phyloP scores from a whole-genome alignment of 2,797 vertebrate genomes.

The Alosa sapidissima region DNA sequence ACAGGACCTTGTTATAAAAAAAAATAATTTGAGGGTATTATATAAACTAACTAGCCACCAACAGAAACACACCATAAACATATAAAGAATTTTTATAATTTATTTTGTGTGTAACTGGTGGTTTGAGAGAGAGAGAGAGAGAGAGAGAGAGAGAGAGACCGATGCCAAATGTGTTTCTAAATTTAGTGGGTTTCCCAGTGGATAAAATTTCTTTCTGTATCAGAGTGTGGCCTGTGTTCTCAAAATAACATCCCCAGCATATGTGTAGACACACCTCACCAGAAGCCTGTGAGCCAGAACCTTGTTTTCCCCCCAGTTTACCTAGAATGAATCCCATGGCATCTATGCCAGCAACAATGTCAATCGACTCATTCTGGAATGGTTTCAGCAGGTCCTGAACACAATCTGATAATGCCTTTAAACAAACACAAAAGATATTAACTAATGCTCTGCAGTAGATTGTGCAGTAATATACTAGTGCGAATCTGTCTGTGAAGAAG shows the following conservation, averaged over 20 bases:
- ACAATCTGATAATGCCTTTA: conserved; percentile 82
- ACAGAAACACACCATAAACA: neutral
- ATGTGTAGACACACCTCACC: neutral
- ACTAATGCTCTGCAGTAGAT: neutral
- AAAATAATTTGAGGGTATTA: neutral
- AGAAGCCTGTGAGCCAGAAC: conserved; percentile 2
- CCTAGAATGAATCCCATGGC: conserved; percentile 91
- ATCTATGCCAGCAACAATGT: conserved; percentile 85
- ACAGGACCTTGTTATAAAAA: neutral
- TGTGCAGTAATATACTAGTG: too few relatives aligned
- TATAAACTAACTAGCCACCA: neutral
- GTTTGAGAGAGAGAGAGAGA: neutral
- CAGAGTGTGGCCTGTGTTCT: conserved; percentile 34
- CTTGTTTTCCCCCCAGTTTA: conserved; percentile 54
- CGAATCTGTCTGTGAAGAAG: neutral
- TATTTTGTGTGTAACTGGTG: too few relatives aligned
- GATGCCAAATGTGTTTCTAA: conserved; percentile 50
- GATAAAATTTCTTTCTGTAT: conserved; percentile 54
- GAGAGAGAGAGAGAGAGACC: neutral
- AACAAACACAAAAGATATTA: conserved; percentile 11
- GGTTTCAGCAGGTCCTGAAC: conserved; percentile 78
- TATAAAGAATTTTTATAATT: too few relatives aligned
- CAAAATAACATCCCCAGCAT: conserved; percentile 49
- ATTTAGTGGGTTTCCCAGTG: conserved; percentile 55
- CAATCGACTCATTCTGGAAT: conserved; percentile 75